Evolutionary conservation across 2,888 invertebrate genomes (phyloP).

Genomic region (Entomobrya proxima): DNA sequence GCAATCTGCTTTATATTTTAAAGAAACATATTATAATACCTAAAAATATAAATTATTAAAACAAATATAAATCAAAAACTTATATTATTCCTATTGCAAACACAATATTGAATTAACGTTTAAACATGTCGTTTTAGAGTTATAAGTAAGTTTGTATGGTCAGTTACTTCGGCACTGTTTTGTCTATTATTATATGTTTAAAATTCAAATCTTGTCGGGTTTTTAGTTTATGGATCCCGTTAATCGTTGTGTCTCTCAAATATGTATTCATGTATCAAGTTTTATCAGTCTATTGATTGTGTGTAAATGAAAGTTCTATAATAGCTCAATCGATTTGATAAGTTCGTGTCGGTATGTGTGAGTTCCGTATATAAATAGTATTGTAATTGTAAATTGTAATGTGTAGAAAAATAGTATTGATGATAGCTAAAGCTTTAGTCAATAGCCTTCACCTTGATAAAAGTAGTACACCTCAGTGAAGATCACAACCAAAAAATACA

Average conservation of each 20-base stretch:
- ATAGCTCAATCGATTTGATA: slow-evolving; percentile 18
- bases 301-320: neutral
- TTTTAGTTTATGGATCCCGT: neutral
- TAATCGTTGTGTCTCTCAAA: neutral
- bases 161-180: neutral
- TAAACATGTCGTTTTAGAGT: too few species aligned
- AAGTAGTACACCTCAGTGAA: neutral
- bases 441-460: neutral
- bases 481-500: slow-evolving; percentile 21
- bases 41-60: neutral
- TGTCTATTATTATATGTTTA: neutral
- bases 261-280: neutral
- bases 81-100: too few species aligned
- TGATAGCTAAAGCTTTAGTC: neutral
- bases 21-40: neutral
- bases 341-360: slow-evolving; percentile 5
- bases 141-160: neutral
- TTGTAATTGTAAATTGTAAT: too few species aligned
- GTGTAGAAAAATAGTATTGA: neutral
- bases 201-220: neutral
- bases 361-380: too few species aligned
- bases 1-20: neutral
- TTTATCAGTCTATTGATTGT: slow-evolving; percentile 21
- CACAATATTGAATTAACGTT: too few species aligned
- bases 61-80: neutral